Conservation (phyloP, 2,888 invertebrate genomes). For the Agrochola circellaris region DNA sequence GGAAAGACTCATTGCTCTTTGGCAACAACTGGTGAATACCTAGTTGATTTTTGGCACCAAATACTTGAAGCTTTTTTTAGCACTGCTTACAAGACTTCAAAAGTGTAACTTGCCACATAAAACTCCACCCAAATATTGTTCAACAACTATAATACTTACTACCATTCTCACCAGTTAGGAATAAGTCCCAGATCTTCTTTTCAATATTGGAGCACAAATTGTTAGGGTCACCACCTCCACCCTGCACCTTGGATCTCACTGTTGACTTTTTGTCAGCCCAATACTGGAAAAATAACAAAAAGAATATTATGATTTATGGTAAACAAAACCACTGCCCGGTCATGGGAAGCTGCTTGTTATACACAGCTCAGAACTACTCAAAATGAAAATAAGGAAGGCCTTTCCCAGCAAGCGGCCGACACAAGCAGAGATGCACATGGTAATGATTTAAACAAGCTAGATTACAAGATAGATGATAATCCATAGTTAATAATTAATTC, state of each 20-base stretch:
- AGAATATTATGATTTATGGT: not conserved
- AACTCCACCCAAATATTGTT: not conserved
- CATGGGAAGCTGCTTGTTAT: not conserved
- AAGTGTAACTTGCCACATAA: not conserved
- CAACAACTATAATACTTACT: constrained; percentile 66
- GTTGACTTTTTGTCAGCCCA: constrained; percentile 89
- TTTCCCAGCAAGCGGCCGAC: not conserved
- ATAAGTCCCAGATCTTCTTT: constrained; percentile 86
- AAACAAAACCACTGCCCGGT: not conserved
- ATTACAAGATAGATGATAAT: not conserved
- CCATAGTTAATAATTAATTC: not conserved
- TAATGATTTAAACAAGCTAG: not conserved
- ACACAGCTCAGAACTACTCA: not conserved
- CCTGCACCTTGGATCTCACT: constrained; percentile 83
- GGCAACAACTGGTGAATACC: too few species aligned
- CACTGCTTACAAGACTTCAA: not conserved
- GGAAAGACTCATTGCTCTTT: not conserved
- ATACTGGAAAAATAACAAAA: constrained; percentile 75
- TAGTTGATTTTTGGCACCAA: not conserved
- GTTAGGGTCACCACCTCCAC: constrained; percentile 82
- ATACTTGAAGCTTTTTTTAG: not conserved
- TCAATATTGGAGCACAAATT: constrained; percentile 84
- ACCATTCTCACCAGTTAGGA: constrained; percentile 75
- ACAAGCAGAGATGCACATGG: not conserved
- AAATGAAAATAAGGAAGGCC: not conserved